Evolutionary conservation across 2,797 vertebrate species (phyloP).

Genomic region (Buphagus erythrorhynchus): DNA sequence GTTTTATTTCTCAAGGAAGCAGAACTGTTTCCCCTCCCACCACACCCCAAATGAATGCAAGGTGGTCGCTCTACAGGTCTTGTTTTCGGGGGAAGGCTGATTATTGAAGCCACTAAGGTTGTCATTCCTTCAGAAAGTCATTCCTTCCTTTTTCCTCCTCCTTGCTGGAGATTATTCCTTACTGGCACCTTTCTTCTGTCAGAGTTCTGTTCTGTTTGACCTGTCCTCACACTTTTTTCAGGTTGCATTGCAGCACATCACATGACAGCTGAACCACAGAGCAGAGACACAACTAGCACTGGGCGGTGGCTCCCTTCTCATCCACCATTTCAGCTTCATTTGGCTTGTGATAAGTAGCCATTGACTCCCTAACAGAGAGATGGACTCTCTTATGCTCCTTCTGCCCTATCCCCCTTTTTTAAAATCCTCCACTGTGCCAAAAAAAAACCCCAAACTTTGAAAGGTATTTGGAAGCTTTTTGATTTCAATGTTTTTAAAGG

Average conservation of each 20-base stretch:
- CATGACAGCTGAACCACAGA: background rate
- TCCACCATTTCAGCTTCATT: background rate
- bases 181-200: background rate
- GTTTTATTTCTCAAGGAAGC: background rate
- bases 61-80: background rate
- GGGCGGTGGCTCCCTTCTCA: background rate
- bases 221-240: background rate
- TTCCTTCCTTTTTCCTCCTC: background rate
- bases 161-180: background rate
- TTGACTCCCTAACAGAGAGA: background rate
- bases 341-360: background rate
- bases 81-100: background rate
- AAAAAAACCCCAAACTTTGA: conserved; percentile 6
- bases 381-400: background rate
- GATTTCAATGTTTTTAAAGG: conserved; percentile 60
- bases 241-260: background rate
- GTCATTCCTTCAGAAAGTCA: background rate
- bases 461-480: conserved; percentile 58
- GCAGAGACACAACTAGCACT: background rate
- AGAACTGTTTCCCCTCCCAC: background rate
- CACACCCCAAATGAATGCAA: background rate
- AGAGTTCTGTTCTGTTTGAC: background rate
- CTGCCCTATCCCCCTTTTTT: background rate
- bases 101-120: background rate
- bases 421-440: conserved; percentile 10